Conservation (phyloP, 2,113 vertebrate genomes). For the Mesitornis unicolor region DNA sequence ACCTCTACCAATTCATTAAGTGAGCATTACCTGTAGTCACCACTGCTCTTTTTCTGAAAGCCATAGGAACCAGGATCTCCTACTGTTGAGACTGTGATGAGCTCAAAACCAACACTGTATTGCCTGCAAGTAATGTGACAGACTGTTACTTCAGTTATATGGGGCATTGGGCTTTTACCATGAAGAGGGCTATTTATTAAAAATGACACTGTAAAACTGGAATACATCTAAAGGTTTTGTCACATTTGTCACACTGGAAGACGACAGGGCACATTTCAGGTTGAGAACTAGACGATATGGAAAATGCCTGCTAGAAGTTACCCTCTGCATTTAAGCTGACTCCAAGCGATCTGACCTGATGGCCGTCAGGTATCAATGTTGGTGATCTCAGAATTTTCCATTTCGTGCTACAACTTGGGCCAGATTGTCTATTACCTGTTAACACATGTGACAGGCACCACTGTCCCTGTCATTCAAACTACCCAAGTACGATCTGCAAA, state of each 20-base stretch:
- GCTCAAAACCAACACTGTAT: constrained; percentile 93
- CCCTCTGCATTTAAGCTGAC: not conserved
- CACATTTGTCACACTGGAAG: not conserved
- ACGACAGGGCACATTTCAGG: not conserved
- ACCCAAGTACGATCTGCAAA: not conserved
- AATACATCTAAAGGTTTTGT: not conserved
- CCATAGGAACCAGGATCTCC: constrained; percentile 82
- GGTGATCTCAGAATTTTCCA: not conserved
- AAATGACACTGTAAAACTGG: not conserved
- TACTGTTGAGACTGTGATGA: constrained; percentile 81
- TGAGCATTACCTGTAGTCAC: constrained; percentile 89
- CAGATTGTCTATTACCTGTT: not conserved
- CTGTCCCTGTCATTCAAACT: not conserved
- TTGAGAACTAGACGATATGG: not conserved
- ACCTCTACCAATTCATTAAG: not conserved
- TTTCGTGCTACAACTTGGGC: not conserved
- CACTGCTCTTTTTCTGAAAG: constrained; percentile 87
- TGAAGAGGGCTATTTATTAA: not conserved
- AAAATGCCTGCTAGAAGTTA: not conserved
- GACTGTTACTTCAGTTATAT: not conserved
- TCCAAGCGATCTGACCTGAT: not conserved
- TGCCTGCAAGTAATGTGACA: constrained; percentile 70
- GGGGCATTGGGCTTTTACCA: not conserved
- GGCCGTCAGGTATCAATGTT: fast-evolving
- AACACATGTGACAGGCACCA: not conserved